Conservation (phyloP, 2,113 vertebrate species). For the Calonectris borealis region DNA sequence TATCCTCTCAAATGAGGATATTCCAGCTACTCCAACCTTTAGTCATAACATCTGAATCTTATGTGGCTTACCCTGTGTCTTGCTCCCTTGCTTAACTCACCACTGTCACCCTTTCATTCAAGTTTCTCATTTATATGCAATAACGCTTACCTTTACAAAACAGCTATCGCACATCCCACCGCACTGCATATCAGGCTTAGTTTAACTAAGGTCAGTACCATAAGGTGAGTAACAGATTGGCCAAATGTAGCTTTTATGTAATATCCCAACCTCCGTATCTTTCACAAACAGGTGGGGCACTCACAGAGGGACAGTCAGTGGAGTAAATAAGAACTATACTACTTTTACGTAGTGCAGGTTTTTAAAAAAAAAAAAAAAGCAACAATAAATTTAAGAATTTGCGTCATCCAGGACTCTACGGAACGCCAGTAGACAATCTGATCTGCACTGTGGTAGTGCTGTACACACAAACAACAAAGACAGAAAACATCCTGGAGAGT, state of each 20-base stretch:
- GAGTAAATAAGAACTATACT: background rate
- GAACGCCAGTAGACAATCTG: background rate
- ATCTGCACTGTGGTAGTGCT: background rate
- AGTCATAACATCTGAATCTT: background rate
- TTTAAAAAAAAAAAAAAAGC: background rate
- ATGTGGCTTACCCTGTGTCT: background rate
- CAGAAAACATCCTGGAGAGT: background rate
- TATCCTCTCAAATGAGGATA: background rate
- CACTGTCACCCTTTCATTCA: background rate
- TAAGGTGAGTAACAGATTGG: background rate
- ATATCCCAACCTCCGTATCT: background rate
- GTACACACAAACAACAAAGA: slow-evolving; percentile 13
- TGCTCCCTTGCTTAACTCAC: background rate
- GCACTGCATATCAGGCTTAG: background rate
- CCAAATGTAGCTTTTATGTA: background rate
- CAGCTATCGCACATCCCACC: background rate
- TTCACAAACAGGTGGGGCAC: background rate
- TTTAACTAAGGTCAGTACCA: background rate
- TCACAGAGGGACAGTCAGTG: background rate
- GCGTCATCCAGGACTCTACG: background rate
- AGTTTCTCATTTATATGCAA: background rate
- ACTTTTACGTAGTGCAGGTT: background rate
- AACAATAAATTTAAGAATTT: background rate
- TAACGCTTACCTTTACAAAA: background rate
- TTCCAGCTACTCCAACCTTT: background rate